Conservation (phyloP, 2,113 vertebrate species). For the Rhinolophus ferrumequinum region DNA sequence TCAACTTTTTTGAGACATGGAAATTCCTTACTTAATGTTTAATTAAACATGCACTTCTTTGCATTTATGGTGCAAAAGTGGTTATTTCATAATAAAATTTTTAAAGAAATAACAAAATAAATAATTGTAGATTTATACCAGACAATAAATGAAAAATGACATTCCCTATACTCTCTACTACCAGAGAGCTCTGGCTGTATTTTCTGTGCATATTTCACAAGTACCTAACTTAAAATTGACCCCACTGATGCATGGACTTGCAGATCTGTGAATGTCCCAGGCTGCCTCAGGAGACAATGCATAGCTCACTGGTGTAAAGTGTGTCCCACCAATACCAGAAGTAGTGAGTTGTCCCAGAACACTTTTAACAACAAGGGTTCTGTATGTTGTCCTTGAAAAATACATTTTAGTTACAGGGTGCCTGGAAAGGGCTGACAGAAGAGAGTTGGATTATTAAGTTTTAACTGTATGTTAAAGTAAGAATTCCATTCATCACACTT, state of each 20-base stretch:
- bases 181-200: background rate
- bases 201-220: background rate
- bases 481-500: background rate
- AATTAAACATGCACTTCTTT: background rate
- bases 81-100: background rate
- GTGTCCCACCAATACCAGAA: background rate
- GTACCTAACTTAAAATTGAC: background rate
- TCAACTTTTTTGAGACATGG: background rate
- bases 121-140: background rate
- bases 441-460: background rate
- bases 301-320: background rate
- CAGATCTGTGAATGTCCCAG: background rate
- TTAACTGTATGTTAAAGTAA: background rate
- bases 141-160: background rate
- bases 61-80: background rate
- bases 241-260: background rate
- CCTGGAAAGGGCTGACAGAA: background rate
- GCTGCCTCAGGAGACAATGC: background rate
- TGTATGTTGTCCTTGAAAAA: background rate
- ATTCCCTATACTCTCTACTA: background rate
- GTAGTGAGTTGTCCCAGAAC: background rate
- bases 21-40: background rate
- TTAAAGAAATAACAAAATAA: background rate
- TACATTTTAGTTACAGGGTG: background rate
- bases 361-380: background rate